Base-by-base conservation (phyloP, 2,797 vertebrate genomes). In the Psittacula derbiana region DNA sequence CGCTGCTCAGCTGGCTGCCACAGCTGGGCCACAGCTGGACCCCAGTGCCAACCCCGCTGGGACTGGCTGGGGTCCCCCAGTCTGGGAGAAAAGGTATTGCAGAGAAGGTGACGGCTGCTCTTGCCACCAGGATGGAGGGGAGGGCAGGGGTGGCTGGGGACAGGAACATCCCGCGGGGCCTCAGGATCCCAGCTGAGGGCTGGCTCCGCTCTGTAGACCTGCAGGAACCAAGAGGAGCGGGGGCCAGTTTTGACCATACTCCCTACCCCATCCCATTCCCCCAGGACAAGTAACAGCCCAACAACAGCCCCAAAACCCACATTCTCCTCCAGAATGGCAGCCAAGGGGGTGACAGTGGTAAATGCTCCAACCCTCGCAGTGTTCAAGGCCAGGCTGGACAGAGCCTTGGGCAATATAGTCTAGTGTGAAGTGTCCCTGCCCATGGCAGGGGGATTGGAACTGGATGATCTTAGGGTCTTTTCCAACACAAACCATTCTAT, bases 121-220 rank as follows among this genome's bases (percentile, higher is more conserved):
- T 84, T 75, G 86, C 43, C 1, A 9, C 47, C 86, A 78, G 90
- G 88, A 58, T 33, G 53, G 47, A 75, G 38, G 95, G 76, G 61
- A 80, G 55, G 91, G 82, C 47, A 64, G 66, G 84, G 57, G 72
- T 67, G 23, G 50, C 67, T 52, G 78, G 84, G 90, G 80, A 58
- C 38, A 3, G 31, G 65, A 79, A 64, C 27, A 49, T 67, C 93
- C 91, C 7, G 2, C 3, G 2, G 72, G 20, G 58, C 57, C 80
- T 97, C 97, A 97, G 80, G 96, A 96, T 93, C 66, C 93, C 0
- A 33, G 78, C 0, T 95, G 96, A 41, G 96, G 90, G 25, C 81
- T 94, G 9, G 90, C 78, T 88, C 83, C 87, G 0, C 89, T 96
- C 85, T 23, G 93, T 55, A 96, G 79, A 84, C 96, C 97, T 97